Percentiles rank a stretch among this genome's conserved stretches.
Evolutionary conservation across 2,113 vertebrate species (phyloP).

Genomic region (Cyanistes caeruleus): DNA sequence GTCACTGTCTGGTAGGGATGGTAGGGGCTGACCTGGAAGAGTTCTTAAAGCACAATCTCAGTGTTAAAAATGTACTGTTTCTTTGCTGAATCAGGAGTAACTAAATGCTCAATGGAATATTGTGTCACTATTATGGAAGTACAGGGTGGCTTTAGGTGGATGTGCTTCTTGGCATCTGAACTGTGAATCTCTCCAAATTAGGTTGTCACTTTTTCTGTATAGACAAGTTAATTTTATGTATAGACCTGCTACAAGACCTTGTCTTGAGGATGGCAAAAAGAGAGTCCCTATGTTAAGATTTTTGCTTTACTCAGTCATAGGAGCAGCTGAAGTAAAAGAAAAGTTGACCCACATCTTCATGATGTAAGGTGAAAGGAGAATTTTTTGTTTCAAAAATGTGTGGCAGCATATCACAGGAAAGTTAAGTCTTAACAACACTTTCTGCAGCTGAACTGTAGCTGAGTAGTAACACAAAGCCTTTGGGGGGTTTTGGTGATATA

Average conservation of each 20-base stretch:
- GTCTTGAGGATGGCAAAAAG: neutral
- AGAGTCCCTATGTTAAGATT: neutral
- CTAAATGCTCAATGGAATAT: neutral
- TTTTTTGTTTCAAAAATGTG: neutral
- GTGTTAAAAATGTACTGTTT: neutral
- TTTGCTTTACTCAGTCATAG: neutral
- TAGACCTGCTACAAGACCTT: neutral
- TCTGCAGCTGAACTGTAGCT: neutral
- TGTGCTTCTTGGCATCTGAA: neutral
- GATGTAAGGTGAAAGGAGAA: neutral
- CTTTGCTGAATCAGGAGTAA: neutral
- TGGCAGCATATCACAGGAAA: neutral
- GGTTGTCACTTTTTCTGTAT: neutral
- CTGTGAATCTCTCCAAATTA: neutral
- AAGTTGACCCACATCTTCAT: fast-evolving
- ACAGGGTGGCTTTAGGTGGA: neutral
- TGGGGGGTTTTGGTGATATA: neutral
- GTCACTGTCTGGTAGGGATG: neutral
- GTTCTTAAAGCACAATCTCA: neutral
- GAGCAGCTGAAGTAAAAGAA: neutral
- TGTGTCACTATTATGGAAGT: neutral
- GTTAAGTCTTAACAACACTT: neutral
- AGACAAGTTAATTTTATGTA: neutral
- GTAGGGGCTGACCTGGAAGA: neutral
- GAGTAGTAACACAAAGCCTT: neutral